Evolutionary conservation across 2,797 vertebrate species (phyloP).

Genomic region (Sylvilagus floridanus): DNA sequence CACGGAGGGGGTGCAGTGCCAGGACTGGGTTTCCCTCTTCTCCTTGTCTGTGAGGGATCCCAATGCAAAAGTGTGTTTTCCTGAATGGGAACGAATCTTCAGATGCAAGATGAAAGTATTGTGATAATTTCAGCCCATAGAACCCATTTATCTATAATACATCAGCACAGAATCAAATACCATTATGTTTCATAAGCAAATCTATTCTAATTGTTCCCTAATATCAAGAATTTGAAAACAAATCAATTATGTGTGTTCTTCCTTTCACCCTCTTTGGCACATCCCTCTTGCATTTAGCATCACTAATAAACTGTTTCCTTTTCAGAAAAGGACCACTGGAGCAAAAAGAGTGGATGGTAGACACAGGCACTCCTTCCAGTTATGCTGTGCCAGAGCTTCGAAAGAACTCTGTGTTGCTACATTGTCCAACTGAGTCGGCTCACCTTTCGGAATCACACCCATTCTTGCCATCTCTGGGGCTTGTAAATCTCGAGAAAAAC

Average conservation of each 20-base stretch:
- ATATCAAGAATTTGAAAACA: constrained; percentile 9
- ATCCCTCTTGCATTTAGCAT: background rate
- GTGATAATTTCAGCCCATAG: background rate
- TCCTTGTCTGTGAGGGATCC: background rate
- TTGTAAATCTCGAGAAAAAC: background rate
- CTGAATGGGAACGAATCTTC: background rate
- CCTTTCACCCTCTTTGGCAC: background rate
- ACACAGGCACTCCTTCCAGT: background rate
- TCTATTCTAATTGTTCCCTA: background rate
- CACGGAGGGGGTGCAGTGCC: background rate
- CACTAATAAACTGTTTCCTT: constrained; percentile 1
- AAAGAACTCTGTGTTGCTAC: background rate
- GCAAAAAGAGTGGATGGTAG: background rate
- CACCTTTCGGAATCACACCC: background rate
- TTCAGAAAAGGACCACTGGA: background rate
- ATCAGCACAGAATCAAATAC: background rate
- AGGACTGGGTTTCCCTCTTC: background rate
- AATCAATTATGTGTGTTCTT: background rate
- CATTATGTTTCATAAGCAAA: constrained; percentile 7
- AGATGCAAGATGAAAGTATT: background rate
- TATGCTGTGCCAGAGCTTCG: background rate
- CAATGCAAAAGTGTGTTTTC: background rate
- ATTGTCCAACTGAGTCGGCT: background rate
- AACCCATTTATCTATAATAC: background rate
- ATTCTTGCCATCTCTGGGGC: constrained; percentile 20